phyloP scores from a whole-genome alignment of 2,113 vertebrate species.

The Anarrhichthys ocellatus region DNA sequence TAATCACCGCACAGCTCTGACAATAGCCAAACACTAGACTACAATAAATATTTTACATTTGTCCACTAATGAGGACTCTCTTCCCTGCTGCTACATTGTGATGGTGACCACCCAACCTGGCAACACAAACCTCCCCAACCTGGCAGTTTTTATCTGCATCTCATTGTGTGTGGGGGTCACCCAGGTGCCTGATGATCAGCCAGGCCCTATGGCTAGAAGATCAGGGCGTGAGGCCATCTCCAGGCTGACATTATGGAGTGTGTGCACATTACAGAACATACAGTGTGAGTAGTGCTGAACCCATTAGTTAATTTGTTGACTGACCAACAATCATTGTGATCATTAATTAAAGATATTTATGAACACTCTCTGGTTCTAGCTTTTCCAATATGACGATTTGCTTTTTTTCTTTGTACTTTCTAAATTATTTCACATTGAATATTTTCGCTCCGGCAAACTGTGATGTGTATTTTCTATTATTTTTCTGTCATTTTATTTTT shows the following conservation, averaged over 20 bases:
- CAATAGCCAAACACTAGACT: constrained; percentile 64
- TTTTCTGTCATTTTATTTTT: neutral
- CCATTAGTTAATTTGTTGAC: neutral
- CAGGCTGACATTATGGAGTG: constrained; percentile 6
- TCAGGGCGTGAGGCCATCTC: constrained; percentile 48
- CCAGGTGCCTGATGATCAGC: constrained; percentile 34
- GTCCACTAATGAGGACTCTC: constrained; percentile 58
- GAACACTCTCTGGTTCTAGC: neutral
- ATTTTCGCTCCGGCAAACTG: neutral
- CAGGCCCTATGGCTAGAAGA: constrained; percentile 54
- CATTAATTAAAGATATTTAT: neutral
- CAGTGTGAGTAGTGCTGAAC: neutral
- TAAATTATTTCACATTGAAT: neutral
- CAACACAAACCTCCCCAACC: constrained; percentile 34
- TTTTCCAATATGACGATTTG: neutral
- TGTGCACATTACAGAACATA: neutral
- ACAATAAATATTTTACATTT: constrained; percentile 57
- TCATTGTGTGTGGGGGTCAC: constrained; percentile 25
- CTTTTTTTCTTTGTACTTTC: neutral
- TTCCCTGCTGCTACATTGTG: constrained; percentile 26
- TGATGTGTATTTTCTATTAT: neutral
- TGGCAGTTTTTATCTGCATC: constrained; percentile 47
- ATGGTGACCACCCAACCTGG: constrained; percentile 65
- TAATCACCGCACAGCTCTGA: constrained; percentile 74
- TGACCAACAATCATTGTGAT: neutral